A percentile compares a stretch with the other conserved stretches of the same genome.
Evolutionary conservation across 2,888 invertebrate species (phyloP).

Genomic region (Sicus ferrugineus): DNA sequence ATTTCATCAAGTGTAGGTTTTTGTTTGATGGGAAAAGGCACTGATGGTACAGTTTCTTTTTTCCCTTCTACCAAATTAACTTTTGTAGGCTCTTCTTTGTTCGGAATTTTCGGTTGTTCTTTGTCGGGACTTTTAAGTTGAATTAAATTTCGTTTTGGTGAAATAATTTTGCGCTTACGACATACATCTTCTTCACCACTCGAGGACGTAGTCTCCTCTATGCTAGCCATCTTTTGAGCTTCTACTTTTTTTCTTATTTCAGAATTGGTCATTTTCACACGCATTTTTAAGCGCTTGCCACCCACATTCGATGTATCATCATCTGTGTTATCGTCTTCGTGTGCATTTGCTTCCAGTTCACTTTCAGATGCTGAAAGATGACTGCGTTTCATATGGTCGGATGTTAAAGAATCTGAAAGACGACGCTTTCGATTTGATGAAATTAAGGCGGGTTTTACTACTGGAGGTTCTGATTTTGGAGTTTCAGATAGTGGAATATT

Average conservation of each 20-base stretch:
- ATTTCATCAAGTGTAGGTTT: constrained; percentile 57
- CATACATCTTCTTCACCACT: constrained; percentile 57
- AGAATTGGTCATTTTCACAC: constrained; percentile 54
- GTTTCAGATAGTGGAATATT: not conserved
- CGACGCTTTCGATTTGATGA: constrained; percentile 57
- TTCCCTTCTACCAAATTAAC: not conserved
- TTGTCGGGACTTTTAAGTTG: not conserved
- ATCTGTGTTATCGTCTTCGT: constrained; percentile 55
- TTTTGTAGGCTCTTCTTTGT: constrained; percentile 1
- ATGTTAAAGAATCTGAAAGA: constrained; percentile 48
- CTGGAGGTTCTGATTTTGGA: constrained; percentile 6
- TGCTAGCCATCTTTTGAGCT: constrained; percentile 52
- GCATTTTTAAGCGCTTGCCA: constrained; percentile 61
- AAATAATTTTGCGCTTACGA: constrained; percentile 49
- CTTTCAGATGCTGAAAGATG: constrained; percentile 57
- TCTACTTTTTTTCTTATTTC: constrained; percentile 60
- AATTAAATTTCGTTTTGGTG: constrained; percentile 45
- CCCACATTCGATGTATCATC: constrained; percentile 56
- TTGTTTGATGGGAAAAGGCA: constrained; percentile 37
- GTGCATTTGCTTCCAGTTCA: constrained; percentile 62
- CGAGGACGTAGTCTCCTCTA: constrained; percentile 57
- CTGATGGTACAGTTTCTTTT: constrained; percentile 1
- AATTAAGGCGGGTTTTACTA: not conserved
- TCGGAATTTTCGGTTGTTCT: not conserved
- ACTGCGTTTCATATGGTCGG: constrained; percentile 45